Evolutionary conservation across 2,113 vertebrate species (phyloP).

Genomic region (Rhegmatorhina hoffmannsi): DNA sequence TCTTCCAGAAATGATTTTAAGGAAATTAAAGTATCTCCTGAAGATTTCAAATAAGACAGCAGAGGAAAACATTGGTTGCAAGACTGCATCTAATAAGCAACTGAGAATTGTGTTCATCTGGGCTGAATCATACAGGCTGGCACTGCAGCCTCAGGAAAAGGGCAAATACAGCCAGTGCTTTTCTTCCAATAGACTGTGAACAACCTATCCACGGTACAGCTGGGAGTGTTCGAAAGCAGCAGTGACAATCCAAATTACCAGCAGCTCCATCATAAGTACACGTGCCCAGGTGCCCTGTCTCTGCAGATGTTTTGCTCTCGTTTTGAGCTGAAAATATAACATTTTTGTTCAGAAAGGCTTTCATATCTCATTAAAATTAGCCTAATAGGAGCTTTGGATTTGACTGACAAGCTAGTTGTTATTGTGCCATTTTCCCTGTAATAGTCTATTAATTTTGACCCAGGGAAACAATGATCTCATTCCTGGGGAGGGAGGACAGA

Average conservation of each 20-base stretch:
- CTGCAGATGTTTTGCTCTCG: neutral
- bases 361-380: neutral
- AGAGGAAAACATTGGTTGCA: neutral
- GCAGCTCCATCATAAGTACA: neutral
- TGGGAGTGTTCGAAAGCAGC: neutral
- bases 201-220: accelerated
- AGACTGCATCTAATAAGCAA: neutral
- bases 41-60: neutral
- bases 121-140: neutral
- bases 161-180: neutral
- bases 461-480: neutral
- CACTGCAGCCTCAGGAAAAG: neutral
- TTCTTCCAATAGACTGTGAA: accelerated
- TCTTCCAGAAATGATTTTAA: neutral
- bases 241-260: neutral
- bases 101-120: neutral
- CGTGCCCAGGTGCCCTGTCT: neutral
- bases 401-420: neutral
- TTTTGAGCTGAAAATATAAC: neutral
- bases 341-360: conserved; percentile 7
- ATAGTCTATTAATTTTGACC: neutral
- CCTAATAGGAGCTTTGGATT: neutral
- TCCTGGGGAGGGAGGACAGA: neutral
- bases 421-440: neutral
- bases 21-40: neutral